Evolutionary conservation across 2,888 invertebrate genomes (phyloP).

Genomic region (Nemoura dubitans): DNA sequence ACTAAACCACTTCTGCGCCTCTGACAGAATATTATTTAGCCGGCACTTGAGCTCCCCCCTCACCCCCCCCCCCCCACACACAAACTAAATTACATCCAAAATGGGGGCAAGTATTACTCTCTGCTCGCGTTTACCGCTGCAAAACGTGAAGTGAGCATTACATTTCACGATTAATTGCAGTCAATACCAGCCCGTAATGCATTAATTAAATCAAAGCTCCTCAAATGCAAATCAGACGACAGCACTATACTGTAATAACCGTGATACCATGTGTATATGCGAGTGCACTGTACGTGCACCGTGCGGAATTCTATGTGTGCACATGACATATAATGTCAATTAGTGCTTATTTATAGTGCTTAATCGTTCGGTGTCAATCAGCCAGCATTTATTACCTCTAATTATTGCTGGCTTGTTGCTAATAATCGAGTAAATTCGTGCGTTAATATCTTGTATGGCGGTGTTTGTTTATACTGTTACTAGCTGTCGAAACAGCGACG

Average conservation of each 20-base stretch:
- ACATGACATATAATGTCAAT: neutral
- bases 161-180: neutral
- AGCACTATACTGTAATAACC: neutral
- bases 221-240: neutral
- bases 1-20: too few species aligned
- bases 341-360: neutral
- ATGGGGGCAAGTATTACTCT: too few species aligned
- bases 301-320: neutral
- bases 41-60: too few species aligned
- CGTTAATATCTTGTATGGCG: neutral
- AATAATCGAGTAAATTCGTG: neutral
- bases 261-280: neutral
- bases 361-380: neutral
- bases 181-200: neutral
- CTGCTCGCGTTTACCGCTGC: neutral
- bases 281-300: neutral
- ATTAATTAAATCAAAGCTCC: neutral
- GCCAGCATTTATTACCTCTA: neutral
- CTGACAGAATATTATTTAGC: too few species aligned
- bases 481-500: neutral
- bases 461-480: too few species aligned
- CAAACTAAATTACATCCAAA: too few species aligned
- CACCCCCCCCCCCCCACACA: too few species aligned
- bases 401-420: neutral
- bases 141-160: neutral